These are phyloP conservation scores for Oreochromis aureus DNA, from an alignment of 2,113 vertebrate species.

Conservation along the genomic window DNA sequence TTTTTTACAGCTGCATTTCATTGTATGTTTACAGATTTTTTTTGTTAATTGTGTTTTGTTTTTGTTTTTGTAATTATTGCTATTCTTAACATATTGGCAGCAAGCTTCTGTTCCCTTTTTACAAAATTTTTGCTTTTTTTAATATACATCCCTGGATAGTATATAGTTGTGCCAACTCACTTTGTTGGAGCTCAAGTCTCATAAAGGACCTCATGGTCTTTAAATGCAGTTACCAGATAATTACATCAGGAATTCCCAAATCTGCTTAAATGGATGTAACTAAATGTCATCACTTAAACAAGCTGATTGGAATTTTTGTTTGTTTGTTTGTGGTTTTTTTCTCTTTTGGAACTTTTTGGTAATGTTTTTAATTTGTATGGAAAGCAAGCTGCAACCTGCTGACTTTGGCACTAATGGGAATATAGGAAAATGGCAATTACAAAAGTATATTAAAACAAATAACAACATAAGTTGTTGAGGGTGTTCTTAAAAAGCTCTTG, in stretches of 20 bases:
- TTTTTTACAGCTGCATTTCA: not conserved
- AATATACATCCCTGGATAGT: not conserved
- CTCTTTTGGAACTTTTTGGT: slow-evolving; percentile 14
- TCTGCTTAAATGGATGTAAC: not conserved
- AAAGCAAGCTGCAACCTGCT: not conserved
- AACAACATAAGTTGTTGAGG: not conserved
- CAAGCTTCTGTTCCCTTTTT: not conserved
- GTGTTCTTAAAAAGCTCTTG: not conserved
- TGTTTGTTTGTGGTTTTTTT: not conserved
- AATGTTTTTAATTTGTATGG: slow-evolving; percentile 42
- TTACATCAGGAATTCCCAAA: not conserved
- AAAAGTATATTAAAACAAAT: slow-evolving; percentile 2
- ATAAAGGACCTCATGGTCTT: not conserved
- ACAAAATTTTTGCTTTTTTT: not conserved
- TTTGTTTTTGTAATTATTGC: not conserved
- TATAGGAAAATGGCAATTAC: not conserved
- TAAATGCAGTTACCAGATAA: not conserved
- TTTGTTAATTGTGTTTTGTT: not conserved
- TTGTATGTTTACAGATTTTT: slow-evolving; percentile 45
- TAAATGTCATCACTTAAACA: slow-evolving; percentile 18
- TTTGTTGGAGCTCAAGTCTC: not conserved
- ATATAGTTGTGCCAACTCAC: not conserved
- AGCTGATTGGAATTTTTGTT: slow-evolving; percentile 19
- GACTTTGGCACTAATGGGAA: not conserved
- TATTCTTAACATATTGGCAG: slow-evolving; percentile 2